Evolutionary conservation across 2,888 invertebrate species (phyloP).

Genomic region (Papilio elwesi): DNA sequence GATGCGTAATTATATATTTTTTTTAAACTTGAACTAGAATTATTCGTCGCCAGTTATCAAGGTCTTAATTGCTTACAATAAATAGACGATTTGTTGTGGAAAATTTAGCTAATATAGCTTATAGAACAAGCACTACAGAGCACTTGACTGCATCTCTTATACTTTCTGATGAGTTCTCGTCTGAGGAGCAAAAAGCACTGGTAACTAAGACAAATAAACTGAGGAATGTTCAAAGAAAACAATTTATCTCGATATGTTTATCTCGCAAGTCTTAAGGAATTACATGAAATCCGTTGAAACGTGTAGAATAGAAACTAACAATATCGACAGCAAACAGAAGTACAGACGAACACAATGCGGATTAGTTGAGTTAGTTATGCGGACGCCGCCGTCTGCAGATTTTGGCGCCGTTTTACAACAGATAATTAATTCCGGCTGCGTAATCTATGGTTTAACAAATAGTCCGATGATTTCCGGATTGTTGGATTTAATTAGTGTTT

Average conservation of each 20-base stretch:
- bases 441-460: slow-evolving; percentile 8
- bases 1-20: not conserved
- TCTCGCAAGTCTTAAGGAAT: slow-evolving; percentile 53
- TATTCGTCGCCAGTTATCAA: too few species aligned
- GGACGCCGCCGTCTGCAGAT: slow-evolving; percentile 36
- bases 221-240: not conserved
- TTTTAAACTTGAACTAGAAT: too few species aligned
- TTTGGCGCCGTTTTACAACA: slow-evolving; percentile 38
- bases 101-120: too few species aligned
- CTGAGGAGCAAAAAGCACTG: too few species aligned
- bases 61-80: too few species aligned
- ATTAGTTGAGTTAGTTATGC: slow-evolving; percentile 47
- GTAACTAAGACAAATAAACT: too few species aligned
- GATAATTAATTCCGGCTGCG: slow-evolving; percentile 35
- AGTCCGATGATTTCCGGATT: slow-evolving; percentile 45
- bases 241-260: slow-evolving; percentile 50
- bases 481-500: slow-evolving; percentile 2
- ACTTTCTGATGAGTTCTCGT: too few species aligned
- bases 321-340: slow-evolving; percentile 46
- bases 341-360: slow-evolving; percentile 44
- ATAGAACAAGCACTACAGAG: too few species aligned
- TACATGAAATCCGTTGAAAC: slow-evolving; percentile 48
- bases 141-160: too few species aligned
- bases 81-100: too few species aligned
- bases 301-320: slow-evolving; percentile 44